A percentile compares a stretch with the other conserved stretches of the same genome.
Evolutionary conservation across 2,797 vertebrate genomes (phyloP).

Genomic region (Vespertilio murinus): DNA sequence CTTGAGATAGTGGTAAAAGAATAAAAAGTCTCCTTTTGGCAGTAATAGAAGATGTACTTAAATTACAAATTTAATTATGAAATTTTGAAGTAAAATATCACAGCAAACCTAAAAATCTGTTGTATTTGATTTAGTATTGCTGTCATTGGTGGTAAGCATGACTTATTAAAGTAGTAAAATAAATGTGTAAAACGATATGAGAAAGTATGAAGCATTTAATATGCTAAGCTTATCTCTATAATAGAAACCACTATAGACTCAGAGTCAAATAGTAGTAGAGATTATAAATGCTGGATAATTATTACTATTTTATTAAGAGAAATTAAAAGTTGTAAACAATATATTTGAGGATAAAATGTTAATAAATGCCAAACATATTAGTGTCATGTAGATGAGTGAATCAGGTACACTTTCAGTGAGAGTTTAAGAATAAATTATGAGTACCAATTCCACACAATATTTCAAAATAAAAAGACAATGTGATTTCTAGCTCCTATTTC

Average conservation of each 20-base stretch:
- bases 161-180: slow-evolving; percentile 59
- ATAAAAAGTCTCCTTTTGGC: background rate
- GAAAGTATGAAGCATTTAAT: slow-evolving; percentile 67
- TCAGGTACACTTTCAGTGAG: background rate
- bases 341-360: background rate
- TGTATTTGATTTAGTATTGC: slow-evolving; percentile 59
- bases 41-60: slow-evolving; percentile 46
- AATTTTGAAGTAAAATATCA: slow-evolving; percentile 59
- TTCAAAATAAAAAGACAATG: background rate
- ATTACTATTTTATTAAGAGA: slow-evolving; percentile 62
- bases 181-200: slow-evolving; percentile 51
- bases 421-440: background rate
- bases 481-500: background rate
- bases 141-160: background rate
- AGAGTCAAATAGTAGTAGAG: background rate
- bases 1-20: background rate
- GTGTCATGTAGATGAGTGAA: background rate
- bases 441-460: background rate
- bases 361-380: background rate
- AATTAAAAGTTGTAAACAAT: slow-evolving; percentile 63
- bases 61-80: slow-evolving; percentile 57
- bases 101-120: background rate
- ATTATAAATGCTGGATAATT: slow-evolving; percentile 60
- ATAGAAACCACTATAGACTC: background rate
- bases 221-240: background rate